Evolutionary conservation across 2,797 vertebrate species (phyloP), one percentile per base, ranked within the genome.

Genomic region (Danio albolineatus): DNA sequence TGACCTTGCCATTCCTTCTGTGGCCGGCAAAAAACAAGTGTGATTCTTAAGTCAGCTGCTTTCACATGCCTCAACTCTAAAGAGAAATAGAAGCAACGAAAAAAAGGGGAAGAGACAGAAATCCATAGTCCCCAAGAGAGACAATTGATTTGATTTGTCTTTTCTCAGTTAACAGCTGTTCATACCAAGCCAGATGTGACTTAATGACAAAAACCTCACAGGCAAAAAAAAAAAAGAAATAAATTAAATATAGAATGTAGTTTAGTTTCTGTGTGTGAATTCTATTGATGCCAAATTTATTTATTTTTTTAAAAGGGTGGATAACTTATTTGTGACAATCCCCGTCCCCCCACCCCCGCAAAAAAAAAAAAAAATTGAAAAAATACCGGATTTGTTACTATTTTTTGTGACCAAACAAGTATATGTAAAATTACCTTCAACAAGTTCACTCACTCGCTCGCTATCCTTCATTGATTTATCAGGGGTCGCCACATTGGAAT

Each of bases 61-160:
- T 82, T 86, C 82, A 84, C 85, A 86, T 78, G 85, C 73, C 57
- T 62, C 76, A n/a, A 59, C 36, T 66, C 61, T 78, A 38, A 71
- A 36, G 56, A 74, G 48, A 49, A 65, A 57, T 53, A 61, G 49
- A 66, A 60, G 44, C 17, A 14, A 16, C 41, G 44, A 51, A 39
- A 79, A 39, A 56, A 65, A 59, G 38, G 64, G 56, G 49, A 46
- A 64, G 43, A 53, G 51, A 74, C 59, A 14, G 51, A 80, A 83
- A 83, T 81, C 74, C 76, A 72, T 17, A 74, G 48, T 46, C 53
- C 83, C 67, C 66, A 41, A n/a, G 78, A 82, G 82, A 76, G 48
- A 49, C 12, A 36, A 14, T 10, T 44, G 38, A 57, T 71, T 66
- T 70, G 72, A 75, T 53, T 67, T 36, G 71, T 41, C 44, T 74